phyloP scores from a whole-genome alignment of 2,888 invertebrate genomes.

The Chydorus sphaericus region DNA sequence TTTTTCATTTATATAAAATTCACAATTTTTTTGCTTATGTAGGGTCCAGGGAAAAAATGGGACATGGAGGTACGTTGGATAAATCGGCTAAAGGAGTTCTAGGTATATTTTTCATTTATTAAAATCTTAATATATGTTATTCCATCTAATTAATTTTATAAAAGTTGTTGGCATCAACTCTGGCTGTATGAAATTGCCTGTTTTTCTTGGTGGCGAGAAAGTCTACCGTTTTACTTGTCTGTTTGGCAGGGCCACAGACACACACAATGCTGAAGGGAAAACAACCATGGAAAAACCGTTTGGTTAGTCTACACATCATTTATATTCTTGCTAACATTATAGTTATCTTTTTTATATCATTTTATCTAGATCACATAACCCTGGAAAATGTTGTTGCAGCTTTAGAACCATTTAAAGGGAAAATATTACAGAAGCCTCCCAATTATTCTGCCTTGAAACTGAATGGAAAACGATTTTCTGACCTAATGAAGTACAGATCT shows the following conservation, averaged over 20 bases:
- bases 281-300: constrained; percentile 21
- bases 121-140: too few species aligned
- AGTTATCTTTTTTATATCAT: neutral
- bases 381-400: neutral
- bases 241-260: constrained; percentile 23
- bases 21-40: too few species aligned
- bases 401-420: constrained; percentile 3
- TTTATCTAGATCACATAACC: constrained; percentile 6
- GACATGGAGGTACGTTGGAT: constrained; percentile 25
- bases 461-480: constrained; percentile 10
- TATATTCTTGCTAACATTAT: neutral
- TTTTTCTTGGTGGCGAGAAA: constrained; percentile 22
- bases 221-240: constrained; percentile 22
- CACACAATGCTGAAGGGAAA: constrained; percentile 23
- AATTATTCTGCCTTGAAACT: constrained; percentile 11
- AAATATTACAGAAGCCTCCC: constrained; percentile 10
- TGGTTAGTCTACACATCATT: constrained; percentile 17
- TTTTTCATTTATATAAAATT: neutral
- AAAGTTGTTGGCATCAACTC: constrained; percentile 23
- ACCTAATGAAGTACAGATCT: neutral
- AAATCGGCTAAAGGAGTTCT: constrained; percentile 23
- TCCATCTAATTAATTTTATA: too few species aligned
- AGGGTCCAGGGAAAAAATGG: too few species aligned
- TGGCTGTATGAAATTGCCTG: constrained; percentile 23
- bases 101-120: constrained; percentile 17